Conservation (phyloP, 1,140 invertebrate species). For the Cyclargus thomasi region DNA sequence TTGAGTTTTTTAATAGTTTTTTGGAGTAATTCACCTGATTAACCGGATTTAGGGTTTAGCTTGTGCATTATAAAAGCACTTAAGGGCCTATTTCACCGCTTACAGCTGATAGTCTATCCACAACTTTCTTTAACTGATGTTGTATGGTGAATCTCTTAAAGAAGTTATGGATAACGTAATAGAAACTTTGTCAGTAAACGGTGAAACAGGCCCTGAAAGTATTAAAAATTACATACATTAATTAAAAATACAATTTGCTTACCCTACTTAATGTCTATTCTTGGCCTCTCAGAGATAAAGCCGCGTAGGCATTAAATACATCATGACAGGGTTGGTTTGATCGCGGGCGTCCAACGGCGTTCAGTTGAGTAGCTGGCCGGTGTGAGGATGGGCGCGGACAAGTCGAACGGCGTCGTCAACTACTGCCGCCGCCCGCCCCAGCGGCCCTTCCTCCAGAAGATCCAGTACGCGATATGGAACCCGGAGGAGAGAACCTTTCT, state of each 20-base stretch:
- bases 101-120: no score
- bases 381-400: constrained; percentile 57
- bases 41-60: no score
- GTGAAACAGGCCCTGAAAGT: no score
- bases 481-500: constrained; percentile 79
- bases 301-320: neutral
- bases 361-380: constrained; percentile 33
- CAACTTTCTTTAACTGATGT: no score
- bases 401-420: constrained; percentile 57
- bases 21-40: no score
- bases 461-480: constrained; percentile 81
- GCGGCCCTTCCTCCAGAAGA: constrained; percentile 62
- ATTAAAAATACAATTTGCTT: neutral
- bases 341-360: neutral
- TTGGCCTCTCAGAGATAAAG: neutral
- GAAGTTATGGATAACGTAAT: no score
- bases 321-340: neutral
- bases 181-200: no score
- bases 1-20: no score
- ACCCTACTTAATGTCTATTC: neutral
- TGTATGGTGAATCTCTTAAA: no score
- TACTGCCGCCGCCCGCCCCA: constrained; percentile 57
- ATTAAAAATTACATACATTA: constrained; percentile 5
- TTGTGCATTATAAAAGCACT: no score
- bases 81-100: no score